These are phyloP conservation scores for Epinephelus coioides DNA, from an alignment of 2,797 vertebrate species.

Conservation along the genomic window DNA sequence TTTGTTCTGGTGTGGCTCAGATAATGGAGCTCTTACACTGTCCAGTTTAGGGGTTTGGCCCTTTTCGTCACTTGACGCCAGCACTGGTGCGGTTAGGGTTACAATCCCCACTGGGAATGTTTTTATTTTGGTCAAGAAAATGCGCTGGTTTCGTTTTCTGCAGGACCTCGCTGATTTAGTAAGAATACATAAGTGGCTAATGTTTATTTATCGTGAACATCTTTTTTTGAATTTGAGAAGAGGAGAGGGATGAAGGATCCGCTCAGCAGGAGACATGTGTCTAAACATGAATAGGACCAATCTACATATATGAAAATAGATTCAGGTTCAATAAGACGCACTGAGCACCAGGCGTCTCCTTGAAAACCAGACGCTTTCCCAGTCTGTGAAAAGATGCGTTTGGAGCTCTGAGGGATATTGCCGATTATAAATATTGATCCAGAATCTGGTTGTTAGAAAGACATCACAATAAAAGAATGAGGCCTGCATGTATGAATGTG, in stretches of 20 bases:
- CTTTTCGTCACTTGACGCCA: constrained; percentile 15
- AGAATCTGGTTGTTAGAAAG: constrained; percentile 51
- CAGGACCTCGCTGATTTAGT: constrained; percentile 52
- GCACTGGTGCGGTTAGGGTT: not conserved
- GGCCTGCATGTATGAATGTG: constrained; percentile 52
- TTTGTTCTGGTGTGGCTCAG: constrained; percentile 38
- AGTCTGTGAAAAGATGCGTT: constrained; percentile 43
- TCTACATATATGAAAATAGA: constrained; percentile 73
- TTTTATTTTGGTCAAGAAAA: constrained; percentile 36
- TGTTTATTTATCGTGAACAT: constrained; percentile 76
- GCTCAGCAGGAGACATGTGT: constrained; percentile 55
- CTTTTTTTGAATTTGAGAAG: constrained; percentile 44
- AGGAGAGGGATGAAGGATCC: constrained; percentile 35
- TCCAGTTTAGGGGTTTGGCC: constrained; percentile 37
- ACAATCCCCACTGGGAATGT: constrained; percentile 1
- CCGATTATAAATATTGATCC: constrained; percentile 75
- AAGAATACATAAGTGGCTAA: constrained; percentile 68
- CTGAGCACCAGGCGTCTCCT: not conserved
- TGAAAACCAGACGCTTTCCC: constrained; percentile 21
- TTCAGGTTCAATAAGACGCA: constrained; percentile 35
- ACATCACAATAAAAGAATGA: constrained; percentile 68
- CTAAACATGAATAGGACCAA: constrained; percentile 62
- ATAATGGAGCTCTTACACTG: constrained; percentile 44
- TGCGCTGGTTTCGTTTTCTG: constrained; percentile 13
- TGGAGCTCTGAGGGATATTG: constrained; percentile 53